phyloP scores from a whole-genome alignment of 2,113 vertebrate species.

The Uria lomvia region DNA sequence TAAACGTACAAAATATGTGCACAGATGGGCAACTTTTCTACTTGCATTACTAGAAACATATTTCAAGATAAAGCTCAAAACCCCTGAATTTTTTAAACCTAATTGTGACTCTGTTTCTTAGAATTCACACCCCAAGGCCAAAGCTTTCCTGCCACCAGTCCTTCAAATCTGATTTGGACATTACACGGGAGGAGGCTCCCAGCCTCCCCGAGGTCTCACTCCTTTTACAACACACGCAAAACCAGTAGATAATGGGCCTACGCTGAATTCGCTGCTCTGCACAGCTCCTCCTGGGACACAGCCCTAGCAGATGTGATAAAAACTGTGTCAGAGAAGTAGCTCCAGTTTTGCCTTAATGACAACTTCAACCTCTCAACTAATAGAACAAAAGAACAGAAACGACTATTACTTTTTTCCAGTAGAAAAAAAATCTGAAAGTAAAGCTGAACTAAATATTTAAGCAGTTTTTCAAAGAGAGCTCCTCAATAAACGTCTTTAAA shows the following conservation, averaged over 20 bases:
- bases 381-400: slow-evolving; percentile 71
- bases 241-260: slow-evolving; percentile 78
- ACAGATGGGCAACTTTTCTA: slow-evolving; percentile 78
- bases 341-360: slow-evolving; percentile 79
- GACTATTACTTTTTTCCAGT: slow-evolving; percentile 41
- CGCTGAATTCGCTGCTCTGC: slow-evolving; percentile 73
- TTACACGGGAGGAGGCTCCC: slow-evolving; percentile 76
- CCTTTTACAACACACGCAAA: slow-evolving; percentile 68
- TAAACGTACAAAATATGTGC: slow-evolving; percentile 71
- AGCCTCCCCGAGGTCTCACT: slow-evolving; percentile 78
- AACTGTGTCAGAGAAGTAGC: slow-evolving; percentile 77
- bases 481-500: background rate
- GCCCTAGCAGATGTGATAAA: slow-evolving; percentile 80
- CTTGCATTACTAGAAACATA: slow-evolving; percentile 69
- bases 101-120: slow-evolving; percentile 79
- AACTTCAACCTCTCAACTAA: slow-evolving; percentile 79
- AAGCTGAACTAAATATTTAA: slow-evolving; percentile 61
- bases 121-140: slow-evolving; percentile 81
- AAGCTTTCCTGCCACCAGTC: slow-evolving; percentile 79
- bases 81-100: slow-evolving; percentile 83
- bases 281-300: slow-evolving; percentile 75
- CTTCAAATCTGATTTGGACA: slow-evolving; percentile 79
- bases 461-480: slow-evolving; percentile 57
- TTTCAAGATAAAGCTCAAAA: slow-evolving; percentile 79
- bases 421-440: slow-evolving; percentile 47